Percentiles rank a stretch among this genome's conserved stretches.
Evolutionary conservation across 2,888 invertebrate genomes (phyloP).

Genomic region (Drosophila lacicola): DNA sequence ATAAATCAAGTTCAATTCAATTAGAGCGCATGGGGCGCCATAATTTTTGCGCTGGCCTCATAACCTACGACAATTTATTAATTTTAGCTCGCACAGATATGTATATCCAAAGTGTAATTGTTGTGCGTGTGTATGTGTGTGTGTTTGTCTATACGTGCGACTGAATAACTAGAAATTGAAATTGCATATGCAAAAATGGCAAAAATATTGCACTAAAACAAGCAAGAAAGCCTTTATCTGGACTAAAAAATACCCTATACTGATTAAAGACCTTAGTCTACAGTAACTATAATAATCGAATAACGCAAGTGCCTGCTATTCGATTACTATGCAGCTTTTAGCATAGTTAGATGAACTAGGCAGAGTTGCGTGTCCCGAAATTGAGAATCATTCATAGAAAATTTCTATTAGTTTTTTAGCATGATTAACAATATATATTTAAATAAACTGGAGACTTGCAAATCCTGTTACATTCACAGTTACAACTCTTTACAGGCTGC

Average conservation of each 20-base stretch:
- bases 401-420: too few species aligned
- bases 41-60: conserved; percentile 59
- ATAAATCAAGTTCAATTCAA: conserved; percentile 80
- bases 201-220: conserved; percentile 34
- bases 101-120: conserved; percentile 4
- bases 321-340: too few species aligned
- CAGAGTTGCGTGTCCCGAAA: too few species aligned
- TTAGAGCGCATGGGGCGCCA: conserved; percentile 67
- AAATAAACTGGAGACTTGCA: too few species aligned
- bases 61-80: conserved; percentile 80
- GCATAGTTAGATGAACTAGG: too few species aligned
- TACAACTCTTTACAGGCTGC: too few species aligned
- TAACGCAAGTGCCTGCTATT: too few species aligned
- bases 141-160: conserved; percentile 1
- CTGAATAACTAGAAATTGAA: conserved; percentile 48
- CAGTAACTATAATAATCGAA: too few species aligned
- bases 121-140: conserved; percentile 3
- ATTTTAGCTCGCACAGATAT: conserved; percentile 38
- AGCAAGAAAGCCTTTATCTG: neutral
- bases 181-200: conserved; percentile 52
- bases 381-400: too few species aligned
- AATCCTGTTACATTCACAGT: too few species aligned
- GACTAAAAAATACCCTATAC: conserved; percentile 6
- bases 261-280: too few species aligned
- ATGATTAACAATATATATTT: too few species aligned